Conservation (phyloP, 2,113 vertebrate genomes). For the Syngnathus scovelli region DNA sequence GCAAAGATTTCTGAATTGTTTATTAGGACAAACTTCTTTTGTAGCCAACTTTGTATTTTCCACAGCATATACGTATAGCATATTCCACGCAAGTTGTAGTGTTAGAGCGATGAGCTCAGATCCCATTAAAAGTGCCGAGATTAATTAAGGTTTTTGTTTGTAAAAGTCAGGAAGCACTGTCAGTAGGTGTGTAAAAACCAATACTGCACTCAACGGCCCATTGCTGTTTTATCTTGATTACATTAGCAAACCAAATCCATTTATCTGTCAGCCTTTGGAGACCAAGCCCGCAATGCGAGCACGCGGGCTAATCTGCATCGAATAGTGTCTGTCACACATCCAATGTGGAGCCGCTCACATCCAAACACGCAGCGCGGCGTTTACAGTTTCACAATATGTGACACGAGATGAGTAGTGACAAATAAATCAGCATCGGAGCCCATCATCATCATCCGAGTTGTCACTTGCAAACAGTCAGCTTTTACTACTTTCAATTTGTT, state of each 20-base stretch:
- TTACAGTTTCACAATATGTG: constrained; percentile 65
- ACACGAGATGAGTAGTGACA: constrained; percentile 95
- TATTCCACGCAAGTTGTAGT: not conserved
- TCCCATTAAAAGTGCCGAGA: not conserved
- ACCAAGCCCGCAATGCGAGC: constrained; percentile 91
- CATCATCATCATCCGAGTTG: constrained; percentile 87
- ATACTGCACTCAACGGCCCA: constrained; percentile 70
- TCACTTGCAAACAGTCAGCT: constrained; percentile 87
- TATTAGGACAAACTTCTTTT: no score
- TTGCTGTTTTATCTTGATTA: constrained; percentile 99
- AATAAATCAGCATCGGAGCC: constrained; percentile 99
- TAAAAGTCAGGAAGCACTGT: constrained; percentile 19
- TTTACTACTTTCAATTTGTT: constrained; percentile 99
- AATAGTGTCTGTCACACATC: constrained; percentile 74
- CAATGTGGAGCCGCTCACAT: constrained; percentile 14
- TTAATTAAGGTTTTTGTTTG: constrained; percentile 6
- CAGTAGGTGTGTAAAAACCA: constrained; percentile 23
- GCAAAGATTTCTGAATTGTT: not conserved
- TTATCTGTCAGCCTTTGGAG: constrained; percentile 88
- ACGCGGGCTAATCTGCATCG: constrained; percentile 97
- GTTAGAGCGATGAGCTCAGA: not conserved
- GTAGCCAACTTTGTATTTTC: no score
- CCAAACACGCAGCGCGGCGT: constrained; percentile 10
- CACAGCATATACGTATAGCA: no score
- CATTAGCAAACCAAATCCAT: constrained; percentile 99